Percentiles rank a stretch among this genome's conserved stretches.
Evolutionary conservation across 2,113 vertebrate genomes (phyloP).

Genomic region (Anarrhichthys ocellatus): DNA sequence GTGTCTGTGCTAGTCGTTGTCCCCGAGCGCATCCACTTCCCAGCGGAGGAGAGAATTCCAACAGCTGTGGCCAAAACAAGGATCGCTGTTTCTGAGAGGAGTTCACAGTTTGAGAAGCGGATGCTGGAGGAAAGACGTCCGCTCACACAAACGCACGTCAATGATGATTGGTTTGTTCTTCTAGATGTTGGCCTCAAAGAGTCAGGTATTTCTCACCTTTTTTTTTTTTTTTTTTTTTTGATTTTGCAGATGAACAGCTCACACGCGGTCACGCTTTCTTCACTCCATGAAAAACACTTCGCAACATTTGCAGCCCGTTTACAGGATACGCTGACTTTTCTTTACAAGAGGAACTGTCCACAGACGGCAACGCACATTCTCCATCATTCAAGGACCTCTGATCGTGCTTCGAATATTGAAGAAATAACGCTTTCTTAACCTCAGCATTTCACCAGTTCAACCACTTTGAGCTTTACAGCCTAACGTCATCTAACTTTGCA

Average conservation of each 20-base stretch:
- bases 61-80: conserved; percentile 18
- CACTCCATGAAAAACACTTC: conserved; percentile 23
- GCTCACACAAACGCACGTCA: conserved; percentile 29
- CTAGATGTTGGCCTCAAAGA: conserved; percentile 66
- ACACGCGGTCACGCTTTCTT: conserved; percentile 6
- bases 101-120: conserved; percentile 65
- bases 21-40: conserved; percentile 32
- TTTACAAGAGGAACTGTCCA: neutral
- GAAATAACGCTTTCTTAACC: conserved; percentile 16
- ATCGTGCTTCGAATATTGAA: conserved; percentile 13
- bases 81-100: conserved; percentile 42
- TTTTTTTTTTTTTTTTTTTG: too few species aligned
- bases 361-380: neutral
- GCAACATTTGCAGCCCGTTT: conserved; percentile 48
- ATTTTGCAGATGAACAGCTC: conserved; percentile 16
- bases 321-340: neutral
- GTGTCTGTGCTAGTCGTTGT: conserved; percentile 52
- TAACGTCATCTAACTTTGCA: conserved; percentile 43
- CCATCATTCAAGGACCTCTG: neutral
- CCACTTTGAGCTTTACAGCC: conserved; percentile 32
- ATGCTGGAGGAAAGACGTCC: conserved; percentile 68
- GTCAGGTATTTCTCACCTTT: conserved; percentile 64
- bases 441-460: conserved; percentile 22
- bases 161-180: conserved; percentile 80
- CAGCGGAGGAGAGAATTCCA: conserved; percentile 42